Conservation (phyloP, 2,888 invertebrate genomes). For the Linyphia triangularis region DNA sequence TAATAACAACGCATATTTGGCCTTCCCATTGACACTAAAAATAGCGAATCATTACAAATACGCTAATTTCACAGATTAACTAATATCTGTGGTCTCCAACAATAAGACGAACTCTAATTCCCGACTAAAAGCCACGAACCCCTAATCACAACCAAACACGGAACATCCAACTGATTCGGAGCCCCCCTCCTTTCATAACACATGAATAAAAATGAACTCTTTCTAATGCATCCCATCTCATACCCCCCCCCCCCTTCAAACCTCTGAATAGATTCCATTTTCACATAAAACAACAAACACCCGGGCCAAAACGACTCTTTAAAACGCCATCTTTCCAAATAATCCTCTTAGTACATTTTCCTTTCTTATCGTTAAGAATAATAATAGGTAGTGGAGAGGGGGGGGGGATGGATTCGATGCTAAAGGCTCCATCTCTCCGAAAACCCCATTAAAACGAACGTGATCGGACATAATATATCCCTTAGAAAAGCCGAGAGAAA, state of each 20-base stretch:
- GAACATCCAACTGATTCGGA: neutral
- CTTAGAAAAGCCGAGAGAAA: conserved; percentile 25
- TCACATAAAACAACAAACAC: conserved; percentile 22
- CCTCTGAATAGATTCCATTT: conserved; percentile 21
- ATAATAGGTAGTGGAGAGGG: conserved; percentile 25
- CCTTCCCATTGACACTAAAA: too few species aligned
- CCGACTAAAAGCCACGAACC: neutral
- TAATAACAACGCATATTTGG: too few species aligned
- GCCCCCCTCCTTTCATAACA: neutral
- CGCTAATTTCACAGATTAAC: neutral
- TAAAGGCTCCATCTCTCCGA: conserved; percentile 31
- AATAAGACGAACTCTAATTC: neutral
- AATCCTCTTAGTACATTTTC: conserved; percentile 58
- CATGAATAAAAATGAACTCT: neutral
- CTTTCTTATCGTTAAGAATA: conserved; percentile 50
- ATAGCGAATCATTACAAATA: too few species aligned
- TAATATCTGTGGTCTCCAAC: neutral
- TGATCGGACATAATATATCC: conserved; percentile 69
- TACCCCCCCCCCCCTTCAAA: too few species aligned
- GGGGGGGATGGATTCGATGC: conserved; percentile 12
- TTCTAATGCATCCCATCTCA: neutral
- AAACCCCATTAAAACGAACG: conserved; percentile 68
- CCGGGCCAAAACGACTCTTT: conserved; percentile 7
- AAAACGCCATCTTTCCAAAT: conserved; percentile 31
- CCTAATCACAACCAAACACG: neutral